Percentiles rank a stretch among this genome's conserved stretches.
phyloP scores from a whole-genome alignment of 2,797 vertebrate species.

The Alosa sapidissima region DNA sequence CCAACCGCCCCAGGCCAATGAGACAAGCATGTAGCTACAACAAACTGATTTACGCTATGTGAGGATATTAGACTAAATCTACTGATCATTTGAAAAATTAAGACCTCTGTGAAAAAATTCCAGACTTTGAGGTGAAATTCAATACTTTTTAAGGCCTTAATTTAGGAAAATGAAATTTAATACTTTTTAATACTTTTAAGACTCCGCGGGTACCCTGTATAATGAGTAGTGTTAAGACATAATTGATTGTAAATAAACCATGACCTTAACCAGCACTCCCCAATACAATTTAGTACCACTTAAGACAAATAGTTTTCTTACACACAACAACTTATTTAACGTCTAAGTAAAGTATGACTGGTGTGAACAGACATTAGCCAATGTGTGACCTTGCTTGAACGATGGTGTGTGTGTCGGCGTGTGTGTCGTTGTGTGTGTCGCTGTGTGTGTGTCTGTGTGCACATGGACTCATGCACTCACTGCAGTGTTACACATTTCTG shows the following conservation, averaged over 20 bases:
- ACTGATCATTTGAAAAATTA: no score
- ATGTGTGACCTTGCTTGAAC: not conserved
- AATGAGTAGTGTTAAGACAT: not conserved
- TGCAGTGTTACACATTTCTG: not conserved
- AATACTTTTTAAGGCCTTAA: no score
- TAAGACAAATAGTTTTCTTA: not conserved
- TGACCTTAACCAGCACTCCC: not conserved
- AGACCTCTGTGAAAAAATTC: no score
- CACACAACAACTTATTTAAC: no score
- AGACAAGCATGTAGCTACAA: no score
- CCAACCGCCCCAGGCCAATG: no score
- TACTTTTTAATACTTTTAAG: no score
- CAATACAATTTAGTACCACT: not conserved
- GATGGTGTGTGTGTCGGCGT: not conserved
- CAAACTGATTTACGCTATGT: no score
- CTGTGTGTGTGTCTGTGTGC: conserved; percentile 7
- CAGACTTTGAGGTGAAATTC: no score
- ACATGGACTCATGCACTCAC: not conserved
- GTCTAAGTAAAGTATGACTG: not conserved
- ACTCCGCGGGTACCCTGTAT: no score
- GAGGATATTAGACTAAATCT: no score
- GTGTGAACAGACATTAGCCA: not conserved
- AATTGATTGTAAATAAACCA: not conserved
- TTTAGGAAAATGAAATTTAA: no score
- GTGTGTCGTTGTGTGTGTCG: not conserved